Base-by-base conservation (phyloP, 2,888 invertebrate genomes). In the Microctonus hyperodae region DNA sequence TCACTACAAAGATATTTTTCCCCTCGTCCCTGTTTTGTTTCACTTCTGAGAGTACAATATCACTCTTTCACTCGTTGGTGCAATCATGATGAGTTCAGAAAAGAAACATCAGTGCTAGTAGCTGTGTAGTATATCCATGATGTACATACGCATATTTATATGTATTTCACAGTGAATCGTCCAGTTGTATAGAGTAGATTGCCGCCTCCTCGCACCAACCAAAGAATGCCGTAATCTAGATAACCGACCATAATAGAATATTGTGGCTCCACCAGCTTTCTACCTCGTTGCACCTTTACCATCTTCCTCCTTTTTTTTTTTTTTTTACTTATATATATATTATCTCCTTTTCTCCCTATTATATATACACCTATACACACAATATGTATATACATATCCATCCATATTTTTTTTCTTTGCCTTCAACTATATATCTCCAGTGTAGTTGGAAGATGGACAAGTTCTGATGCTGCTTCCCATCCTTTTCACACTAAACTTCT, bases 211-310 rank as follows among this genome's bases (percentile, higher is more conserved):
- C 9, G 44, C 44, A 44, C 44, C 64, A 25, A 58, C 78, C 74
- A 76, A 74, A 80, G 81, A 83, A 82, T 81, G 81, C 82, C 79
- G 79, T 82, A 81, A 82, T 83, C 83, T 81, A 81, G 82, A 83
- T 82, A 83, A 80, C 79, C 79, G 75, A 73, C 78, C 78, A 81
- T 82, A 82, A 82, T 81, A 81, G 82, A 81, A 81, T 81, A 81
- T 77, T 74, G 76, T 75, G 66, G 53, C 37, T 51, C 62, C 60
- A 31, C 74, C 73, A 75, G 79, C 78, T 80, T 81, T 81, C 80
- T 80, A 81, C 78, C 78, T 81, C 76, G 81, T 79, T 80, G 79
- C 80, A 78, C 79, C 37, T 60, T 58, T 55, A 51, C 23, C 53
- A 44, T 56, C 23, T 58, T 60, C 62, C 28, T 51, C 44, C 64